Evolutionary conservation across 2,113 vertebrate species (phyloP), one percentile per base, ranked within the genome.

Genomic region (Siniperca chuatsi): DNA sequence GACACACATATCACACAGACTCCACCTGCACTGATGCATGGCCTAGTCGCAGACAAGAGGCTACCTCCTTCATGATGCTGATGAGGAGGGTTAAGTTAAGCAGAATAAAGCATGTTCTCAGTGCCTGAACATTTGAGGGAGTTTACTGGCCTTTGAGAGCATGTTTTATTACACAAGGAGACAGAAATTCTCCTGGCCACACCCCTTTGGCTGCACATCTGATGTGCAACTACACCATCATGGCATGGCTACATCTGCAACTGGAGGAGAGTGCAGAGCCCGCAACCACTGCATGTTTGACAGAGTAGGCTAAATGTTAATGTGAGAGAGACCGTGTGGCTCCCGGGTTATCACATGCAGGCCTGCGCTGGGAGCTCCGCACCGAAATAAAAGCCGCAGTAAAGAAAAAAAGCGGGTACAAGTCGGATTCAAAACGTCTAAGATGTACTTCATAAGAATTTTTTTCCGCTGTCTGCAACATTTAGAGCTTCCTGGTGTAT

Each of bases 151-250:
- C 65, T 62, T 16, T 57, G 23, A 72, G 61, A 60, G 2, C 70
- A 68, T 13, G 33, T 75, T 80, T n/a, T 37, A n/a, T 40, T 74
- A 67, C 79, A 83, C 44, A 52, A 64, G 13, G 12, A 42, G 58
- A 71, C 73, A 84, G 48, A 83, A 33, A 76, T 33, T 62, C 62
- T 82, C 55, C 29, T 88, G 84, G 85, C 92, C 94, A 87, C 93
- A 94, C 94, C 95, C 93, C 90, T 93, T 54, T 58, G 75, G 75
- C 82, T 85, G 83, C 81, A 85, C 90, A 88, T 90, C 81, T 82
- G 89, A 90, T 91, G 78, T 75, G 72, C 66, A 66, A 55, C 83
- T 70, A 46, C 86, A 87, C 60, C 55, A 64, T 72, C 80, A 74
- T 35, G 57, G 82, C 79, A 84, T 33, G 88, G 88, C 72, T 83